Evolutionary conservation across 1,140 invertebrate species (phyloP).

Genomic region (Lycorma delicatula): DNA sequence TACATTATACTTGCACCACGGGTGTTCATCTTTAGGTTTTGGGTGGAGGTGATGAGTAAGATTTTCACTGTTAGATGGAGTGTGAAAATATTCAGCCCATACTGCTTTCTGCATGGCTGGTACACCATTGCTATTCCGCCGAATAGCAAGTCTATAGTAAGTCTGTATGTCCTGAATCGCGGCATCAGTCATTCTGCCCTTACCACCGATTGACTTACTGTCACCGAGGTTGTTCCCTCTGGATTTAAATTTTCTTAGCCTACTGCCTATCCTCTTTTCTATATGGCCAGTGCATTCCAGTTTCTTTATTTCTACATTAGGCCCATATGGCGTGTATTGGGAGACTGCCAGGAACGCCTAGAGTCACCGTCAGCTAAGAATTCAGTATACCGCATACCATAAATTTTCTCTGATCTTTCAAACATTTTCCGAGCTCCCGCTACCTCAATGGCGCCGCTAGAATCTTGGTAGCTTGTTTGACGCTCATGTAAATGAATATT

Average conservation of each 20-base stretch:
- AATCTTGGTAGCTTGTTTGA: no score
- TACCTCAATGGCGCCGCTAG: not conserved
- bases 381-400: not conserved
- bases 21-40: slow-evolving; percentile 28
- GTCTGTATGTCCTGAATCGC: slow-evolving; percentile 10
- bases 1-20: slow-evolving; percentile 32
- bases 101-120: slow-evolving; percentile 17
- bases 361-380: no score
- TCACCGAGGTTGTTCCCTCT: slow-evolving; percentile 2
- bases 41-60: slow-evolving; percentile 24
- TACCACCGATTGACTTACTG: slow-evolving; percentile 19
- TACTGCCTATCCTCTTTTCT: not conserved
- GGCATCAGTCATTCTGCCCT: slow-evolving; percentile 20
- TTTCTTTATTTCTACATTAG: not conserved
- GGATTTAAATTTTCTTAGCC: no score
- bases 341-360: no score
- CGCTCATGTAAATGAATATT: no score
- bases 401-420: not conserved
- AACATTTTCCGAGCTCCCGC: not conserved
- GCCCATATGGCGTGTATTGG: not conserved
- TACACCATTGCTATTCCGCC: not conserved
- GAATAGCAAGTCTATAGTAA: slow-evolving; percentile 7
- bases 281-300: not conserved
- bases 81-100: slow-evolving; percentile 17
- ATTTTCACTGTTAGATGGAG: slow-evolving; percentile 1